phyloP scores from a whole-genome alignment of 2,797 vertebrate genomes.

The Babyrousa celebensis region DNA sequence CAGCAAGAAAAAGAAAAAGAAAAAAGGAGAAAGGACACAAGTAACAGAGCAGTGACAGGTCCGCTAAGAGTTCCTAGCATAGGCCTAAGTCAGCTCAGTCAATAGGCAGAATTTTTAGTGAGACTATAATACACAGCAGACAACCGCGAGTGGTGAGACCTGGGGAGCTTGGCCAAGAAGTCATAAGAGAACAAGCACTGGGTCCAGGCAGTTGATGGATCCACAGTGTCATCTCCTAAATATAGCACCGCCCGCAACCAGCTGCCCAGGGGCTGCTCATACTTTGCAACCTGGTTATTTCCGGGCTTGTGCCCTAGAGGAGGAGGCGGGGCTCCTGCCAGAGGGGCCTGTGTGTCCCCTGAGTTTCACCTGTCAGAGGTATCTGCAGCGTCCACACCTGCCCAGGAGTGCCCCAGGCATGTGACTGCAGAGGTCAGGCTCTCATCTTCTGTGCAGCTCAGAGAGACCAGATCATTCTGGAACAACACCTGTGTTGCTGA shows the following conservation, averaged over 20 bases:
- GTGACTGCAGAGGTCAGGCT: too few species aligned
- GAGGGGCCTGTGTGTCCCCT: neutral
- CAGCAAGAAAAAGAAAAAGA: too few species aligned
- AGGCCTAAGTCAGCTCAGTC: too few species aligned
- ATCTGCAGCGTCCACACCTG: neutral
- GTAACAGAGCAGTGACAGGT: neutral
- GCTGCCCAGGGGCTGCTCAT: accelerated
- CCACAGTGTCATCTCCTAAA: neutral
- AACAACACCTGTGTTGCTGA: accelerated
- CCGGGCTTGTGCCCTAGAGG: neutral
- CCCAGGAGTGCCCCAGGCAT: too few species aligned
- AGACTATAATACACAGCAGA: too few species aligned
- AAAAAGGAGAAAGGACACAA: too few species aligned
- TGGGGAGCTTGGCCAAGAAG: neutral
- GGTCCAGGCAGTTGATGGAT: accelerated
- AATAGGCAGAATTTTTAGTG: neutral
- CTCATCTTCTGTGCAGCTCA: neutral
- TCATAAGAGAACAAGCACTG: neutral
- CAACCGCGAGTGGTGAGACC: neutral
- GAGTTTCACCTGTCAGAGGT: too few species aligned
- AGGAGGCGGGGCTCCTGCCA: accelerated
- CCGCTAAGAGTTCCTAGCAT: accelerated
- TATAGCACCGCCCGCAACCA: accelerated
- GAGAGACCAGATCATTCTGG: neutral
- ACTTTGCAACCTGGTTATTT: neutral